A percentile compares a stretch with the other conserved stretches of the same genome.
phyloP scores from a whole-genome alignment of 92 coral and sea anemone genomes.

The Umimayanthus chanpuru region DNA sequence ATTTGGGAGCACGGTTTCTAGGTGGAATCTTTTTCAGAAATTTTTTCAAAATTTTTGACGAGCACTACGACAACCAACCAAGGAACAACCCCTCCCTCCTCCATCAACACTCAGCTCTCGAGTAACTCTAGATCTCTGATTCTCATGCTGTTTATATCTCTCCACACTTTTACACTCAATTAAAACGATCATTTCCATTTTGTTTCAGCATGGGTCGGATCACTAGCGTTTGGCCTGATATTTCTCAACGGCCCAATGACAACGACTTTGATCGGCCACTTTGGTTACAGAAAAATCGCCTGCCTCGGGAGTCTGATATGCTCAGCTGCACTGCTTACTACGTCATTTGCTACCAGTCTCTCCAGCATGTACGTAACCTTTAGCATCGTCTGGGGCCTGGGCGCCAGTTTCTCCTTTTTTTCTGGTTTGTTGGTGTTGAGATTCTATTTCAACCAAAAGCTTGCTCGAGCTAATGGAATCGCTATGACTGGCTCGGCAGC shows the following conservation, averaged over 20 bases:
- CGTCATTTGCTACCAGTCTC: slow-evolving; percentile 74
- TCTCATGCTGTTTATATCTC: background rate
- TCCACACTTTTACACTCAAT: background rate
- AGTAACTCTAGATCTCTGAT: too few relatives aligned
- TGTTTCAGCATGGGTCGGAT: slow-evolving; percentile 84
- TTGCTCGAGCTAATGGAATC: slow-evolving; percentile 82
- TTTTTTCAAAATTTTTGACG: too few relatives aligned
- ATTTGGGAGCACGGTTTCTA: too few relatives aligned
- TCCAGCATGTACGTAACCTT: slow-evolving; percentile 79
- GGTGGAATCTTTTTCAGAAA: too few relatives aligned
- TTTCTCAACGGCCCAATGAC: slow-evolving; percentile 73
- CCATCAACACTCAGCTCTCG: too few relatives aligned
- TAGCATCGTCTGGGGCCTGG: slow-evolving; percentile 84
- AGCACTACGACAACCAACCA: too few relatives aligned
- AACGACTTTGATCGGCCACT: slow-evolving; percentile 71
- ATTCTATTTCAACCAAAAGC: slow-evolving; percentile 64
- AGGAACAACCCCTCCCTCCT: too few relatives aligned
- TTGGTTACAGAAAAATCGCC: slow-evolving; percentile 80
- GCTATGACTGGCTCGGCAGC: slow-evolving; percentile 85
- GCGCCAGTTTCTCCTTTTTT: slow-evolving; percentile 78
- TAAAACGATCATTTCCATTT: background rate
- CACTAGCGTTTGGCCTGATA: slow-evolving; percentile 77
- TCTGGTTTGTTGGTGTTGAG: slow-evolving; percentile 70
- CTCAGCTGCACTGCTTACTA: slow-evolving; percentile 55
- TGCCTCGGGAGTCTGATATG: slow-evolving; percentile 66